Evolutionary conservation across 2,888 invertebrate genomes (phyloP).

Genomic region (Rhagium mordax): DNA sequence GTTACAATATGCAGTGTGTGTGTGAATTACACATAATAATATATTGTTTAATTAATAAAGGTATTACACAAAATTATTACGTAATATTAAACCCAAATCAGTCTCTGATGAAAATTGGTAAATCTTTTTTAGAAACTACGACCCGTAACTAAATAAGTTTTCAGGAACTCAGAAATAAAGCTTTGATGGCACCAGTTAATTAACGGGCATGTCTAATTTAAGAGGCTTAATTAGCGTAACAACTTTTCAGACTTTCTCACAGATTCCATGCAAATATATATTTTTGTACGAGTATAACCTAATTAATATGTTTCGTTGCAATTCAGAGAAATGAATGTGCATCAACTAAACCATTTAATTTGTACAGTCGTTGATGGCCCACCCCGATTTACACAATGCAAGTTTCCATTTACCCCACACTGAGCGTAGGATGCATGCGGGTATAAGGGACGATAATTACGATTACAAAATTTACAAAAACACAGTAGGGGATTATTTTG

Average conservation of each 20-base stretch:
- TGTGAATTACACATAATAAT: no score
- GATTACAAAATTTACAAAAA: constrained; percentile 59
- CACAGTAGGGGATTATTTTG: constrained; percentile 56
- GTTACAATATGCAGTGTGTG: no score
- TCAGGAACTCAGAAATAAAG: no score
- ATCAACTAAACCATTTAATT: constrained; percentile 13
- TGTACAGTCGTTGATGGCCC: constrained; percentile 19
- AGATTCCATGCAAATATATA: not conserved
- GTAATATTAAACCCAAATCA: no score
- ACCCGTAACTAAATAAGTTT: no score
- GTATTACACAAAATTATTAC: no score
- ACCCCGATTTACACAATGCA: constrained; percentile 17
- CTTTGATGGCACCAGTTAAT: no score
- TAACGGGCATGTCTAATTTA: no score
- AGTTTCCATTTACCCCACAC: constrained; percentile 57
- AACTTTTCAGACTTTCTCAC: not conserved
- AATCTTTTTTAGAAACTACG: no score
- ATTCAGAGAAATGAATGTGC: constrained; percentile 7
- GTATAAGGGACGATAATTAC: constrained; percentile 56
- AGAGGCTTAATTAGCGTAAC: no score
- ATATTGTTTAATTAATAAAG: no score
- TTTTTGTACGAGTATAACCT: not conserved
- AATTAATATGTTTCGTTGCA: constrained; percentile 18
- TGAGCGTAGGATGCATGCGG: constrained; percentile 56
- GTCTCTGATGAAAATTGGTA: no score